A percentile compares a stretch with the other conserved stretches of the same genome.
phyloP scores from a whole-genome alignment of 92 coral and sea anemone species.

The Phenganax stokvisi region DNA sequence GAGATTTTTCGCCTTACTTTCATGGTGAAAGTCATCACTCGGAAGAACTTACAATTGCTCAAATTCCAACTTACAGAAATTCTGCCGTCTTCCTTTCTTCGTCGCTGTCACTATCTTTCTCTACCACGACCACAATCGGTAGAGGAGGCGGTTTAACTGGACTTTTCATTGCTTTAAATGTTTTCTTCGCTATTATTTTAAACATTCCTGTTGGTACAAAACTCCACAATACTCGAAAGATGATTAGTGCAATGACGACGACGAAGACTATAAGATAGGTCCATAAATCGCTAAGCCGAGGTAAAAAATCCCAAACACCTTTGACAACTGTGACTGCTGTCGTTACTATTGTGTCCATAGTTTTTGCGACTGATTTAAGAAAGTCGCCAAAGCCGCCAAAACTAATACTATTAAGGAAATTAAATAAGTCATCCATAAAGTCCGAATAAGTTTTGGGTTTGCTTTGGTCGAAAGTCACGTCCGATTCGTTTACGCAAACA shows the following conservation, averaged over 20 bases:
- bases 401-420: background rate
- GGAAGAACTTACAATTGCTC: background rate
- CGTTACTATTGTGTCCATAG: background rate
- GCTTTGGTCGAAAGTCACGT: conserved; percentile 8
- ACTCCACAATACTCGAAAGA: conserved; percentile 3
- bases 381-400: background rate
- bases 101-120: conserved; percentile 26
- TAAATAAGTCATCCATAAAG: conserved; percentile 1
- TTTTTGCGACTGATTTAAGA: background rate
- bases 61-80: conserved; percentile 7
- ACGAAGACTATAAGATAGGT: background rate
- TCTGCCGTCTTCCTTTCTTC: background rate
- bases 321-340: background rate
- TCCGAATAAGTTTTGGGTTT: conserved; percentile 11
- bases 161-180: conserved; percentile 8
- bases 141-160: conserved; percentile 3
- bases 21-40: background rate
- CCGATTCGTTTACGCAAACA: conserved; percentile 24
- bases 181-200: conserved; percentile 8
- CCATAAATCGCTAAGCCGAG: background rate
- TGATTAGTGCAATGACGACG: background rate
- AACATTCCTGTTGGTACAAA: conserved; percentile 15
- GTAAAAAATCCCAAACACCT: background rate
- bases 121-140: conserved; percentile 20
- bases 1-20: background rate